Base-by-base conservation (phyloP, 2,113 vertebrate species). In the Gyps fulvus region DNA sequence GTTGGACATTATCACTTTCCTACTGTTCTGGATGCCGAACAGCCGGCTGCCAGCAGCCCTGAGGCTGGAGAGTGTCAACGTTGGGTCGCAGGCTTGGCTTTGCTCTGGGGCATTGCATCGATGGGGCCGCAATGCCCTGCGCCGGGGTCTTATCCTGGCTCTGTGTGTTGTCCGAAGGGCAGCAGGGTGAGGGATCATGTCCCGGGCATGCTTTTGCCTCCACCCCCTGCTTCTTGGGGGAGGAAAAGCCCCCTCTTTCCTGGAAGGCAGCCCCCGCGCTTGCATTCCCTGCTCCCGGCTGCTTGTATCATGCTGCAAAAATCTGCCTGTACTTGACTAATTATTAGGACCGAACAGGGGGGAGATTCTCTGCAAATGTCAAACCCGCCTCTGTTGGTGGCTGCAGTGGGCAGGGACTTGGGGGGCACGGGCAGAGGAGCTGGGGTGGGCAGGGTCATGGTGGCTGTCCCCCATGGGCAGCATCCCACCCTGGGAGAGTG, bases 221-320 rank as follows among this genome's bases (percentile, higher is more conserved):
- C 29, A 43, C 23, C 40, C 31, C 7, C 3, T 87, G n/a, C 31
- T 94, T 23, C 8, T 23, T 8, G 6, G 8, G 18, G 70, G 55
- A 63, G 57, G 54, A 79, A 79, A 89, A 91, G 9, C 49, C 87
- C 93, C 55, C 49, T 32, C 18, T 90, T 96, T 87, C 42, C 93
- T 90, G 84, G 79, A 95, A 96, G 77, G 71, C 87, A 84, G 81
- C 92, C 96, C 81, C 87, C 11, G 3, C 4, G 4, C 31, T 78
- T 43, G 57, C 86, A 36, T 94, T 97, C 91, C 32, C 96, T 22
- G 38, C 63, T 95, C 77, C 66, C 45, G 1, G 62, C 45, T 72
- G 85, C 69, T 93, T 93, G 92, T 71, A 57, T 97, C 96, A 95
- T 83, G 92, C 91, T 96, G 94, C 83, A 96, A 95, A 97, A 96